Evolutionary conservation across 2,888 invertebrate species (phyloP).

Genomic region (Drosophila neotestacea): DNA sequence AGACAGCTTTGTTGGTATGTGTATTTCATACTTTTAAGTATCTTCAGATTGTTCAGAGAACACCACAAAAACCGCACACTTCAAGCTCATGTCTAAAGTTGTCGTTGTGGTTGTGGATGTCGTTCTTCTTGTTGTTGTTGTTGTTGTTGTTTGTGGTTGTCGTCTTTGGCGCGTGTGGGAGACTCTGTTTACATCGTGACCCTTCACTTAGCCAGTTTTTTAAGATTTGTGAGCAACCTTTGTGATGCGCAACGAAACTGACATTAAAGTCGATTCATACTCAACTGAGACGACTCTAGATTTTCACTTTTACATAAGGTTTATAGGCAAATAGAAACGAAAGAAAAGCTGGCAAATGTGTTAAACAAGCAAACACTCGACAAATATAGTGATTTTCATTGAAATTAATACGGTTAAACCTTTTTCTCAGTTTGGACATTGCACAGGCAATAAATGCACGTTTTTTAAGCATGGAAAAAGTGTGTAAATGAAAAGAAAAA

Average conservation of each 20-base stretch:
- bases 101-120: not conserved
- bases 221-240: not conserved
- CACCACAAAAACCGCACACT: slow-evolving; percentile 47
- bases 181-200: slow-evolving; percentile 48
- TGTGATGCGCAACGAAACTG: slow-evolving; percentile 42
- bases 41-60: slow-evolving; percentile 21
- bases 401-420: slow-evolving; percentile 40
- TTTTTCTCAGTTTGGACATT: slow-evolving; percentile 54
- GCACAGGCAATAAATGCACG: too few species aligned
- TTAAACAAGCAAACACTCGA: slow-evolving; percentile 24
- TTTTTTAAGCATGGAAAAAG: too few species aligned
- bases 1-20: slow-evolving; percentile 20
- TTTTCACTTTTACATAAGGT: slow-evolving; percentile 52
- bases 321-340: slow-evolving; percentile 39
- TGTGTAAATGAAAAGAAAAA: too few species aligned
- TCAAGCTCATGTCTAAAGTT: slow-evolving; percentile 27
- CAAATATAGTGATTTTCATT: slow-evolving; percentile 49
- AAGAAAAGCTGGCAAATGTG: slow-evolving; percentile 29
- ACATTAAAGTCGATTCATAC: slow-evolving; percentile 5
- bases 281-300: slow-evolving; percentile 6
- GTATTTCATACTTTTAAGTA: slow-evolving; percentile 25
- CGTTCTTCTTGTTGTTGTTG: not conserved
- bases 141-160: not conserved
- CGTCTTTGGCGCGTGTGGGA: slow-evolving; percentile 40
- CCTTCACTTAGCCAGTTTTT: slow-evolving; percentile 47